phyloP scores from a whole-genome alignment of 2,888 invertebrate species.

The Synanthedon myopaeformis region DNA sequence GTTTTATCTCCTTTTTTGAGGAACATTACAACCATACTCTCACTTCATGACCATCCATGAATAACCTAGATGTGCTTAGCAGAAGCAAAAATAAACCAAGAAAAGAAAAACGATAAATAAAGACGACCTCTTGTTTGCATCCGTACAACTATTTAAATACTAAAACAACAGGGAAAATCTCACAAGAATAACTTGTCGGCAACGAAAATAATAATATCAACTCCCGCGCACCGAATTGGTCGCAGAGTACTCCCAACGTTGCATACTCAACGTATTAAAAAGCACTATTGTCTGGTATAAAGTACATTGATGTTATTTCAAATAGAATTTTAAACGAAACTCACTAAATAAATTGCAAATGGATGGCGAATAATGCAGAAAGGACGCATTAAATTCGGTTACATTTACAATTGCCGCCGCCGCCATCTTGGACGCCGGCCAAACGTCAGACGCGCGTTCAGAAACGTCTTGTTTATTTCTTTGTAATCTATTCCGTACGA shows the following conservation, averaged over 20 bases:
- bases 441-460: constrained; percentile 5
- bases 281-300: background rate
- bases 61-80: too few species aligned
- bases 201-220: background rate
- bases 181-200: background rate
- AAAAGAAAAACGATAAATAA: too few species aligned
- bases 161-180: background rate
- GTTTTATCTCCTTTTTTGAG: too few species aligned
- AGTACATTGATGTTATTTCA: background rate
- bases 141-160: background rate
- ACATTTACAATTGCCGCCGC: background rate
- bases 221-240: background rate
- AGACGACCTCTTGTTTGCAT: background rate
- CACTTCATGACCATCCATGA: too few species aligned
- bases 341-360: background rate
- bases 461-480: background rate
- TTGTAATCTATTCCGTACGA: background rate
- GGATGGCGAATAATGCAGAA: background rate
- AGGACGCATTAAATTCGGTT: background rate
- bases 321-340: background rate
- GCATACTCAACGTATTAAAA: background rate
- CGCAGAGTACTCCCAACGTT: background rate
- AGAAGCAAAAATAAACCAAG: too few species aligned
- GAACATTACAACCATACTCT: too few species aligned
- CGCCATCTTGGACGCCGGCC: constrained; percentile 5